Percentiles rank a stretch among this genome's conserved stretches.
phyloP scores from a whole-genome alignment of 2,113 vertebrate species.

The Cyprinodon tularosa region DNA sequence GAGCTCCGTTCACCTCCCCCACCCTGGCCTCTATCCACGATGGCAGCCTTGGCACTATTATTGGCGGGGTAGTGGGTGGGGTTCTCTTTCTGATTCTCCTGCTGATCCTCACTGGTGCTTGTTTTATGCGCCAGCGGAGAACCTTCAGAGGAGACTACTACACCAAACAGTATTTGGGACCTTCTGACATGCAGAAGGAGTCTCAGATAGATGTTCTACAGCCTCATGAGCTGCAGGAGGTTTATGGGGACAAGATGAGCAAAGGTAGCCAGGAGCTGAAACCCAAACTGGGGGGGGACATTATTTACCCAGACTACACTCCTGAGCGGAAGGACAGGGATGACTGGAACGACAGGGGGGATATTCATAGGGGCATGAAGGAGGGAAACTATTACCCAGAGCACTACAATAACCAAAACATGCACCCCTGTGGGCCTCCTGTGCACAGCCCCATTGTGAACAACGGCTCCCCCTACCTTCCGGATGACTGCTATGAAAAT shows the following conservation, averaged over 20 bases:
- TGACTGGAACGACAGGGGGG: slow-evolving; percentile 87
- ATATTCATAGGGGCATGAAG: slow-evolving; percentile 81
- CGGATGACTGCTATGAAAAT: slow-evolving; percentile 87
- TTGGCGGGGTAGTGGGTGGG: slow-evolving; percentile 91
- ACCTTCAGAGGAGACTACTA: slow-evolving; percentile 98
- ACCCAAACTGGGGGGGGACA: slow-evolving; percentile 85
- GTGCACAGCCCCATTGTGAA: slow-evolving; percentile 79
- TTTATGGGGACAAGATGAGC: slow-evolving; percentile 89
- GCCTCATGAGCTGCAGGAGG: slow-evolving; percentile 91
- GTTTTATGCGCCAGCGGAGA: slow-evolving; percentile 90
- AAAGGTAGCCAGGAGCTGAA: slow-evolving; percentile 91
- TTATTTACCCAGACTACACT: slow-evolving; percentile 91
- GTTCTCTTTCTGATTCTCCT: slow-evolving; percentile 88
- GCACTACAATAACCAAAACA: slow-evolving; percentile 72
- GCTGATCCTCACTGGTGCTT: slow-evolving; percentile 83
- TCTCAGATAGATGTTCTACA: slow-evolving; percentile 95
- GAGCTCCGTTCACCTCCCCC: slow-evolving; percentile 83
- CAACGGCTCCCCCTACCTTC: slow-evolving; percentile 89
- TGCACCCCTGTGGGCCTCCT: slow-evolving; percentile 86
- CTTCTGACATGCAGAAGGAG: slow-evolving; percentile 97
- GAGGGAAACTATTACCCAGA: slow-evolving; percentile 82
- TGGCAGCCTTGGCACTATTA: slow-evolving; percentile 87
- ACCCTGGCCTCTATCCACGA: slow-evolving; percentile 86
- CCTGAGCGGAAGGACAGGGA: slow-evolving; percentile 86
- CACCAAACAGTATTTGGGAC: slow-evolving; percentile 97